Conservation (phyloP, 2,888 invertebrate species). For the Leptarthrus brevirostris region DNA sequence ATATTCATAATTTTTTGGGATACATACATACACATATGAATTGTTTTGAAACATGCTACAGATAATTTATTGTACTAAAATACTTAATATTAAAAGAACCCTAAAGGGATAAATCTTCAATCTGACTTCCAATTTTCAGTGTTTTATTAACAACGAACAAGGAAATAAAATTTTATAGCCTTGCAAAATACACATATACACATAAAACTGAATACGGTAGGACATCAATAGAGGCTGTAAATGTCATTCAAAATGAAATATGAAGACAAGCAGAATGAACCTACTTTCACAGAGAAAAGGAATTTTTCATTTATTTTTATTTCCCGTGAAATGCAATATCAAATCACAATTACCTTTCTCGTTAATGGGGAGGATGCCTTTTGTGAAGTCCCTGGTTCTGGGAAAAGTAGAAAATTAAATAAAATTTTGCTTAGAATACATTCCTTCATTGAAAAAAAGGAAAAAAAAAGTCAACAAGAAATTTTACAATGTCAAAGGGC, state of each 20-base stretch:
- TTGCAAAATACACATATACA: too few species aligned
- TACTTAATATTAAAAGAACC: too few species aligned
- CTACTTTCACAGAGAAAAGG: not conserved
- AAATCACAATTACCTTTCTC: conserved; percentile 28
- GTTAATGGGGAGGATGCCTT: not conserved
- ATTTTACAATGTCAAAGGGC: not conserved
- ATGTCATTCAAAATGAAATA: not conserved
- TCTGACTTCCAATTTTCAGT: too few species aligned
- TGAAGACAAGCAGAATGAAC: not conserved
- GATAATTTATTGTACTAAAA: too few species aligned
- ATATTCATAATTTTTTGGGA: too few species aligned
- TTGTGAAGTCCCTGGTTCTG: not conserved
- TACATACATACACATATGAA: too few species aligned
- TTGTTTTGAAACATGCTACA: too few species aligned
- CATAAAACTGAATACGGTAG: not conserved
- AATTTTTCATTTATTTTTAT: conserved; percentile 3
- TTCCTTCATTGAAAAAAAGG: too few species aligned
- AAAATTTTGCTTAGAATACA: not conserved
- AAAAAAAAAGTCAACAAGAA: too few species aligned
- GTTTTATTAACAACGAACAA: not conserved
- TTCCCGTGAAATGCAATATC: conserved; percentile 21
- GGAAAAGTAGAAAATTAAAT: not conserved
- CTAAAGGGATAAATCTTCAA: too few species aligned
- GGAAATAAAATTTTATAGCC: not conserved
- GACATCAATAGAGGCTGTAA: not conserved